Evolutionary conservation across 2,797 vertebrate species (phyloP).

Genomic region (Molossus alvarezi): DNA sequence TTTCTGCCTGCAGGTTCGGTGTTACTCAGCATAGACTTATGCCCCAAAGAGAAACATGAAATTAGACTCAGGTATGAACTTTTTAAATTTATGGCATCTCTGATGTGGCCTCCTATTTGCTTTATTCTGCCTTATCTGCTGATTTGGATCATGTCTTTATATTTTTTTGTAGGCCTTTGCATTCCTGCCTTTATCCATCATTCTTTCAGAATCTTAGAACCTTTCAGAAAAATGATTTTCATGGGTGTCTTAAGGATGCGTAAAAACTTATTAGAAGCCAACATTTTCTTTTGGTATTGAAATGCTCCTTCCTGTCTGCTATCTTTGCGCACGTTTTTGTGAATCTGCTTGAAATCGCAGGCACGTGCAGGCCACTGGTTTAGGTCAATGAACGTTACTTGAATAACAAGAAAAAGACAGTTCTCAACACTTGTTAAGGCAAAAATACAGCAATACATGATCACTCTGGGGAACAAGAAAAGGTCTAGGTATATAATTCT

Average conservation of each 20-base stretch:
- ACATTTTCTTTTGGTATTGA: not conserved
- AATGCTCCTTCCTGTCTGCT: not conserved
- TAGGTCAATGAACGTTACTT: conserved; percentile 55
- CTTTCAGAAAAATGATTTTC: conserved; percentile 56
- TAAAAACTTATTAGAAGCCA: conserved; percentile 40
- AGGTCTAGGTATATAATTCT: not conserved
- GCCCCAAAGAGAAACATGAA: not conserved
- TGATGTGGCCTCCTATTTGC: not conserved
- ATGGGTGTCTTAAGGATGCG: not conserved
- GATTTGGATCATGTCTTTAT: not conserved
- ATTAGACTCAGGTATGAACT: not conserved
- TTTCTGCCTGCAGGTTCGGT: not conserved
- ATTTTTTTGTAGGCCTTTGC: not conserved
- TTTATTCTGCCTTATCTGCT: not conserved
- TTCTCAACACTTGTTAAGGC: conserved; percentile 62
- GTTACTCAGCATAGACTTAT: not conserved
- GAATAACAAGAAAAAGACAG: conserved; percentile 51
- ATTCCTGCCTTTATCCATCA: not conserved
- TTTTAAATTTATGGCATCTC: not conserved
- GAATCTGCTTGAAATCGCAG: conserved; percentile 71
- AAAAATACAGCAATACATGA: conserved; percentile 15
- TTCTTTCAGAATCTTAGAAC: conserved; percentile 39
- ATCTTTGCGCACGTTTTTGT: not conserved
- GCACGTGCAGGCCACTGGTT: conserved; percentile 37
- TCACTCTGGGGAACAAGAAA: not conserved